These are phyloP conservation scores for Borostomias antarcticus DNA, from an alignment of 2,797 vertebrate species.

Conservation along the genomic window DNA sequence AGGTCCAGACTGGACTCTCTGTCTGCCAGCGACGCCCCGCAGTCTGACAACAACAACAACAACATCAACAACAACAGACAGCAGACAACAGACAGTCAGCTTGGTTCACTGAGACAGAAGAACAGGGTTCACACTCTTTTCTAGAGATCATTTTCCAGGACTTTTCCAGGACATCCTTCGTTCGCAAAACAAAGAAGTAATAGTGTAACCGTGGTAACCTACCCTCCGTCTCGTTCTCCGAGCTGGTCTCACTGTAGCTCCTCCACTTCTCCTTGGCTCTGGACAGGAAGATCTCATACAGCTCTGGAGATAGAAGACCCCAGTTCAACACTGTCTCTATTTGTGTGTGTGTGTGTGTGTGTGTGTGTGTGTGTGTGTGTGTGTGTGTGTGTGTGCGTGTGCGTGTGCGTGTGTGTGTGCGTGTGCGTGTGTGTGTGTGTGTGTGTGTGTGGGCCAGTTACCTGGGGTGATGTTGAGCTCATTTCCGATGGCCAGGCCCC, in stretches of 20 bases:
- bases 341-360: not conserved
- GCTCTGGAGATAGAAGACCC: constrained; percentile 80
- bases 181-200: too few relatives aligned
- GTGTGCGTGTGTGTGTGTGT: not conserved
- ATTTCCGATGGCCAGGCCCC: constrained; percentile 97
- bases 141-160: too few relatives aligned
- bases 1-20: constrained; percentile 96
- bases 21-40: constrained; percentile 87
- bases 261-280: constrained; percentile 98
- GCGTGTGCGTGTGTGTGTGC: too few relatives aligned
- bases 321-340: too few relatives aligned
- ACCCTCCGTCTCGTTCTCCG: constrained; percentile 90
- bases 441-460: constrained; percentile 80
- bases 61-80: not conserved
- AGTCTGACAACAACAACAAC: constrained; percentile 52
- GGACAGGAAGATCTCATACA: constrained; percentile 97
- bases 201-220: constrained; percentile 36
- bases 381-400: constrained; percentile 69
- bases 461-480: constrained; percentile 98
- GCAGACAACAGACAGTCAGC: not conserved
- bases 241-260: constrained; percentile 90
- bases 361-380: not conserved
- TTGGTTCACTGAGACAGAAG: not conserved
- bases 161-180: too few relatives aligned
- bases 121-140: too few relatives aligned